phyloP scores from a whole-genome alignment of 2,888 invertebrate species.

The Hydroisotoma schaefferi region DNA sequence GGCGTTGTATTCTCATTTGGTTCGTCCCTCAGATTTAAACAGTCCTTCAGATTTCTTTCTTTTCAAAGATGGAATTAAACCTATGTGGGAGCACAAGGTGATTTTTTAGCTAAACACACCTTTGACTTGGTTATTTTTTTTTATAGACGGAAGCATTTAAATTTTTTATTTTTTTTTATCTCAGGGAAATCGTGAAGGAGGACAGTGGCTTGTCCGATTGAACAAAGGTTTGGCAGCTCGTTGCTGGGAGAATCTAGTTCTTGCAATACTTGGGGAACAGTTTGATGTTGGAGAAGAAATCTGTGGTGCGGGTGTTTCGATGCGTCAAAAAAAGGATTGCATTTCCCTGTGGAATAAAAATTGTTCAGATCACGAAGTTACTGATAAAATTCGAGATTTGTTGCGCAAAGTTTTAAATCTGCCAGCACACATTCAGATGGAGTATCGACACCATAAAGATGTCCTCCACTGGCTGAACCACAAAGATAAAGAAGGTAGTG shows the following conservation, averaged over 20 bases:
- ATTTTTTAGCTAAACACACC: not conserved
- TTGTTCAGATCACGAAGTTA: conserved; percentile 82
- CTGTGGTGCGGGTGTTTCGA: conserved; percentile 69
- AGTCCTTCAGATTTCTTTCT: conserved; percentile 90
- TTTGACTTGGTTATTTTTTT: not conserved
- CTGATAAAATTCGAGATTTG: conserved; percentile 89
- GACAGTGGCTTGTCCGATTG: conserved; percentile 95
- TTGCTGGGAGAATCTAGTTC: conserved; percentile 97
- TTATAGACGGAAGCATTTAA: not conserved
- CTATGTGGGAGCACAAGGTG: conserved; percentile 85
- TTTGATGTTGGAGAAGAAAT: conserved; percentile 98
- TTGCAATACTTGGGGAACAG: conserved; percentile 98
- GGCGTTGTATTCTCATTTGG: conserved; percentile 86
- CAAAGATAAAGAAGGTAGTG: conserved; percentile 28
- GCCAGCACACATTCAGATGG: conserved; percentile 86
- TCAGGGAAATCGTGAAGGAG: conserved; percentile 78
- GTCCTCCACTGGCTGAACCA: conserved; percentile 47
- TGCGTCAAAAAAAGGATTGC: conserved; percentile 74
- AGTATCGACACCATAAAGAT: conserved; percentile 66
- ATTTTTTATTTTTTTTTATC: not conserved
- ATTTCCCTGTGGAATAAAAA: conserved; percentile 96
- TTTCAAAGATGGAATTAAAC: conserved; percentile 96
- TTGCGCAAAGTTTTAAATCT: conserved; percentile 91
- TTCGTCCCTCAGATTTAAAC: conserved; percentile 67
- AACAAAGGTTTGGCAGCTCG: conserved; percentile 91